Base-by-base conservation (phyloP, 2,888 invertebrate genomes). In the Noctua fimbriata region DNA sequence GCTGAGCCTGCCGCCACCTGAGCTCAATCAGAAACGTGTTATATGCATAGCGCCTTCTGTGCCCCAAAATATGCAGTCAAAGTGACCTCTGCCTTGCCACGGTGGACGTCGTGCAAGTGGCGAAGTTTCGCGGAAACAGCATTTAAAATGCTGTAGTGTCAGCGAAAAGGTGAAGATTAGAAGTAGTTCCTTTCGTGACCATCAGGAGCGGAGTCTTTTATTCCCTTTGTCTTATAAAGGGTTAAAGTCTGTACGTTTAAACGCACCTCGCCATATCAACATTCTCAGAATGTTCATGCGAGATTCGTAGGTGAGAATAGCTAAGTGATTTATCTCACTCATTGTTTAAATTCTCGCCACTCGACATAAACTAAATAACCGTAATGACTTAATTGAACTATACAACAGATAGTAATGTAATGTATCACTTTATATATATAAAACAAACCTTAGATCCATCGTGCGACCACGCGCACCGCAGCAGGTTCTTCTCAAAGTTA, bases 401-500 rank as follows among this genome's bases (percentile, higher is more conserved):
- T 4, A 36, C 36, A 36, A 60, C 32, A 60, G 24, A 55, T 7
- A 52, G 52, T 58, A 5, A 58, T 18, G 14, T 58, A 28, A n/a
- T 36, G 36, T 65, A 36, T 36, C 5, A 36, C 41, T 24, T 66
- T 67, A 18, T 44, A n/a, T 44, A 18, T 44, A n/a, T 44, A n/a
- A 44, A 55, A 21, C 44, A 44, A 18, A 73, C 98, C 97, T 98
- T 98, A 77, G 98, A 98, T 2, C 99, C 99, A 95, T 99, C 99
- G 0, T 98, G 98, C 2, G 99, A 98, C 99, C 99, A 99, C 1
- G 98, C 97, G 93, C 99, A 99, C 32, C 98, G 97, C 78, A 99
- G 95, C 80, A 99, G 97, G 97, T 99, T 99, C 96, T 99, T 99
- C 96, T 99, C 99, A 94, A 99, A 99, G 96, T 99, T 99, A 95